Conservation (phyloP, 1,140 invertebrate species). For the Drosophila sechellia region DNA sequence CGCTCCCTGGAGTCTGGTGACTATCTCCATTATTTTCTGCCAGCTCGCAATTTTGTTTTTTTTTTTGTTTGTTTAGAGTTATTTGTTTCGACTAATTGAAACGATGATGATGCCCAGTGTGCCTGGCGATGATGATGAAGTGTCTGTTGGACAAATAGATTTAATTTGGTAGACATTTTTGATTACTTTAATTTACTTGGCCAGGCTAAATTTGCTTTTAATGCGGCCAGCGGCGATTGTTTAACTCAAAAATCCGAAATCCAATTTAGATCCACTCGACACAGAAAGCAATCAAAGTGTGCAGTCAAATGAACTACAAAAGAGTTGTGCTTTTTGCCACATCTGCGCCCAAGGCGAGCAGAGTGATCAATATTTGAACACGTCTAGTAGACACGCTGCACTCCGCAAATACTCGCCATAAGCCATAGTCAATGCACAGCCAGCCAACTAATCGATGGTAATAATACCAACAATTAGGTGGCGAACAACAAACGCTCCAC, state of each 20-base stretch:
- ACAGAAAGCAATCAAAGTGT: slow-evolving; percentile 35
- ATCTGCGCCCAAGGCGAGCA: neutral
- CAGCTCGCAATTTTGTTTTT: neutral
- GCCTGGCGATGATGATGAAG: slow-evolving; percentile 26
- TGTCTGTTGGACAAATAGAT: slow-evolving; percentile 47
- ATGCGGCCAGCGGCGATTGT: neutral
- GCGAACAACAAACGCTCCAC: slow-evolving; percentile 25
- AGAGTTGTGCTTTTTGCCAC: slow-evolving; percentile 27
- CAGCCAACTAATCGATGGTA: slow-evolving; percentile 42
- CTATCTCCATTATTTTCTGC: slow-evolving; percentile 21
- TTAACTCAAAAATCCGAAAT: slow-evolving; percentile 16
- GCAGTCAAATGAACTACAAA: slow-evolving; percentile 22
- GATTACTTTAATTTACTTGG: slow-evolving; percentile 23
- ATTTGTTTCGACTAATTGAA: slow-evolving; percentile 55
- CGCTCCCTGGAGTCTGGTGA: slow-evolving; percentile 9
- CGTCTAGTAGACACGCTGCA: slow-evolving; percentile 9
- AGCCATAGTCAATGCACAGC: slow-evolving; percentile 33
- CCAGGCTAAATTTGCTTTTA: neutral
- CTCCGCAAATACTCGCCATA: slow-evolving; percentile 41
- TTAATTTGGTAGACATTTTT: slow-evolving; percentile 43
- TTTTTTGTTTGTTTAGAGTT: slow-evolving; percentile 28
- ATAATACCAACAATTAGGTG: slow-evolving; percentile 56
- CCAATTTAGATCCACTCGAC: slow-evolving; percentile 16
- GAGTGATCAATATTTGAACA: slow-evolving; percentile 32
- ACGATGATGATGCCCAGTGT: slow-evolving; percentile 29